Evolutionary conservation across 2,888 invertebrate genomes (phyloP), one percentile per base, ranked within the genome.

Genomic region (Brachyopa scutellaris): DNA sequence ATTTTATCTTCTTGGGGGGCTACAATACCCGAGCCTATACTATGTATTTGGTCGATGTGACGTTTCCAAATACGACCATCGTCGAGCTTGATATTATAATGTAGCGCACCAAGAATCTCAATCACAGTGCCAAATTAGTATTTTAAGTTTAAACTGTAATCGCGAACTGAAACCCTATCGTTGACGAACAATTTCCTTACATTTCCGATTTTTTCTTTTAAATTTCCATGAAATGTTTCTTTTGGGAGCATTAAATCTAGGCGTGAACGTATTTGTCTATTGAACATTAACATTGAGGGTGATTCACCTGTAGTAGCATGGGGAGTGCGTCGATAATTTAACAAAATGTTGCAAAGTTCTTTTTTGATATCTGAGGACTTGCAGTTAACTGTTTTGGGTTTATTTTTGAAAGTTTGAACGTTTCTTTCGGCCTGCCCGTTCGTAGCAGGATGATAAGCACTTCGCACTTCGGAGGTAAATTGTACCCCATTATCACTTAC

Each of bases 401-500:
- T 67, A 5, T 45, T 67, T 47, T 57, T 67, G 23, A 55, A 36
- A 0, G 67, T 45, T 57, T 57, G 23, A 36, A 47, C 47, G 19
- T 57, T 47, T 2, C 47, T 15, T 31, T 45, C 36, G 2, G 57
- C 55, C 4, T 57, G 33, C 17, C 55, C 47, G 8, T 69, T 57
- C n/a, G 38, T 69, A 1, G 67, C 67, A 19, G 51, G 51, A 11
- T 66, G 64, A 42, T 53, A 66, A 9, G 64, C 38, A 11, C 49
- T 29, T 15, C 40, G 7, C 9, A 11, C 67, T 8, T 7, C 33
- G 2, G 36, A 26, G 7, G 13, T 33, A 17, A 69, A 77, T 17
- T 61, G 55, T n/a, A 13, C 21, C 0, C 61, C 69, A 4, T 55
- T 38, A 29, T 77, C 62, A 3, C 53, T 57, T 2, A 38, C 47